These are phyloP conservation scores for Drosophila mojavensis DNA, from an alignment of 1,140 invertebrate genomes.

Conservation along the genomic window DNA sequence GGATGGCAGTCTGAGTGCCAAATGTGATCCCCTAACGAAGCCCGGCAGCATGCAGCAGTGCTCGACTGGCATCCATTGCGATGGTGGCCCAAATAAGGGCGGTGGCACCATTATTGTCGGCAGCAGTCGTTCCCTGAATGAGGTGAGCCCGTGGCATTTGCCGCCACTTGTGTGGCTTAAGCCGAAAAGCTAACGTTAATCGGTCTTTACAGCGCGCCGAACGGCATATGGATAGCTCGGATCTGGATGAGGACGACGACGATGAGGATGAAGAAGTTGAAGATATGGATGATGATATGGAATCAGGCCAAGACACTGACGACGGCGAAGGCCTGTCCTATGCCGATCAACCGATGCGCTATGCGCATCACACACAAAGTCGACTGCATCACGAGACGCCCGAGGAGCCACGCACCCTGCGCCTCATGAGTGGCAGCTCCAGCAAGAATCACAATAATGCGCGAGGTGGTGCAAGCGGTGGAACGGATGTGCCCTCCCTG, in stretches of 20 bases:
- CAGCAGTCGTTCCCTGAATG: constrained; percentile 68
- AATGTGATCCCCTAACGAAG: constrained; percentile 85
- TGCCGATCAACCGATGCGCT: constrained; percentile 70
- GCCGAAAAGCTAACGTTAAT: neutral
- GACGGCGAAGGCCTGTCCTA: constrained; percentile 68
- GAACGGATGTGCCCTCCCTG: constrained; percentile 54
- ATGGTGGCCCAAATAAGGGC: constrained; percentile 48
- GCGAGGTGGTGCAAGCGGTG: constrained; percentile 17
- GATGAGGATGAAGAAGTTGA: constrained; percentile 67
- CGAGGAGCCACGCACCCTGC: constrained; percentile 68
- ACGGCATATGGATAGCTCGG: constrained; percentile 68
- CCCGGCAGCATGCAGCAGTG: constrained; percentile 88
- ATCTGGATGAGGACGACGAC: constrained; percentile 65
- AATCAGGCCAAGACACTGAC: constrained; percentile 71
- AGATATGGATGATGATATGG: constrained; percentile 66
- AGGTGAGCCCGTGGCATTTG: constrained; percentile 51
- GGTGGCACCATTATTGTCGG: constrained; percentile 80
- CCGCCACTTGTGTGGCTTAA: neutral
- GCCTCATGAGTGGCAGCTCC: constrained; percentile 57
- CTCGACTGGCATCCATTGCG: constrained; percentile 88
- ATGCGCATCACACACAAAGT: constrained; percentile 71
- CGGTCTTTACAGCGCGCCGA: constrained; percentile 53
- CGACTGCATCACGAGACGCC: constrained; percentile 73
- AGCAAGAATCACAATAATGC: constrained; percentile 57
- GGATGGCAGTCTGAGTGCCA: constrained; percentile 80